Percentiles rank a stretch among this genome's conserved stretches.
Conservation (phyloP, 1,140 invertebrate species). For the Drosophila arizonae region DNA sequence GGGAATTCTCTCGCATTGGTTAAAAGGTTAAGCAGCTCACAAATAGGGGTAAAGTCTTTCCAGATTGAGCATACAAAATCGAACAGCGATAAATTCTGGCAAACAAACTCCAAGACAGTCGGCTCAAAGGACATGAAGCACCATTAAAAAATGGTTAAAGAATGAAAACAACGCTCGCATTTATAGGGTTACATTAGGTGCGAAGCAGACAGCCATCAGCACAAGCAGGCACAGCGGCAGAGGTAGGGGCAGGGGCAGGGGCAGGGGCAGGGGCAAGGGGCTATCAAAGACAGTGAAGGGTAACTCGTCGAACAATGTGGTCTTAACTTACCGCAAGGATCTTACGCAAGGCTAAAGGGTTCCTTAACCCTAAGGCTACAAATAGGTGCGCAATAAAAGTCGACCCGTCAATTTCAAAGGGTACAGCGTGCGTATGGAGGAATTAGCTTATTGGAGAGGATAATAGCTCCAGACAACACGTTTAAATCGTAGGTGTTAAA, state of each 20-base stretch:
- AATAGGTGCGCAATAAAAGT: conserved; percentile 53
- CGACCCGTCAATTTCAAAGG: conserved; percentile 18
- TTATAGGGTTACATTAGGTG: conserved; percentile 61
- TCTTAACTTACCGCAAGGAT: conserved; percentile 55
- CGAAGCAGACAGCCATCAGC: conserved; percentile 25
- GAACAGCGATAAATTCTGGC: conserved; percentile 58
- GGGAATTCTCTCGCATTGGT: conserved; percentile 32
- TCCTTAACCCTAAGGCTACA: not conserved
- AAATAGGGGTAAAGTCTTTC: conserved; percentile 37
- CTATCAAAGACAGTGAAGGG: conserved; percentile 19
- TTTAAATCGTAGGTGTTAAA: conserved; percentile 62
- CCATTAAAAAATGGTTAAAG: conserved; percentile 62
- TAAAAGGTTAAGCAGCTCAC: conserved; percentile 53
- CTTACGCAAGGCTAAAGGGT: conserved; percentile 18
- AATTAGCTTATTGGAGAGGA: not conserved
- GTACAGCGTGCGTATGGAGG: conserved; percentile 13
- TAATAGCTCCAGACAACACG: conserved; percentile 15
- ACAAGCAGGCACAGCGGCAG: not conserved
- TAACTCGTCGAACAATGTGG: conserved; percentile 32
- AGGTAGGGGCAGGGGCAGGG: not conserved
- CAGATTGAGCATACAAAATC: conserved; percentile 63
- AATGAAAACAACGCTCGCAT: conserved; percentile 39
- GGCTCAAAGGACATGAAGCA: conserved; percentile 50
- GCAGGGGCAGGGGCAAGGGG: not conserved
- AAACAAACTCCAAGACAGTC: conserved; percentile 38